Base-by-base conservation (phyloP, 2,113 vertebrate genomes). In the Halcyon malimbica region DNA sequence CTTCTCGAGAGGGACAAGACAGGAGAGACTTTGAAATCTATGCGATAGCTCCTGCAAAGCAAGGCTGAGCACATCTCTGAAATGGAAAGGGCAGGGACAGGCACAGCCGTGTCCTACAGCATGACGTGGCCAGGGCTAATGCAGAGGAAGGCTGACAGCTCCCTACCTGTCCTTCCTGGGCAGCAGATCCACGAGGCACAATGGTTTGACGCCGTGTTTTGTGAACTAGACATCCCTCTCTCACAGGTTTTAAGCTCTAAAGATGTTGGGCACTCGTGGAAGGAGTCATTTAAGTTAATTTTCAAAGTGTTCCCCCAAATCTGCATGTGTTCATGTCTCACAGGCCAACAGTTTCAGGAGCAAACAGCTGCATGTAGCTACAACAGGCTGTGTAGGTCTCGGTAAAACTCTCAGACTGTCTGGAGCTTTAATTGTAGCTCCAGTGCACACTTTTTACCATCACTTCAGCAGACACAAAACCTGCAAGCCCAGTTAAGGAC, bases 61-160 rank as follows among this genome's bases (percentile, higher is more conserved):
- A 16, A 65, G 60, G 42, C 48, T 69, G 53, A 88, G 78, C 44
- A 35, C 2, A 4, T 13, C 33, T 25, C 24, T 5, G 33, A 59
- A 2, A 11, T 0, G 3, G 51, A 78, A 68, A 67, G 54, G 63
- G 82, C 39, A 75, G 63, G 23, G 41, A 57, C 53, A 81, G 42
- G 2, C 57, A 64, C 4, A 53, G 35, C 16, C 46, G 18, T 1
- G 0, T 57, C 64, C 51, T 13, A 29, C 59, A 77, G 69, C n/a
- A 13, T 0, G 1, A 23, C 1, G 6, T 16, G 54, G 69, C 31
- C 63, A 37, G 68, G 6, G 41, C 50, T 73, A 16, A 20, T 1
- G 37, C 57, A 64, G 64, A 64, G 50, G 46, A 4, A 90, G 60
- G 60, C 74, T 64, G 57, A 29, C 67, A 88, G 88, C 41, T 84